Conservation (phyloP, 2,888 invertebrate genomes). For the Sycophila texana region DNA sequence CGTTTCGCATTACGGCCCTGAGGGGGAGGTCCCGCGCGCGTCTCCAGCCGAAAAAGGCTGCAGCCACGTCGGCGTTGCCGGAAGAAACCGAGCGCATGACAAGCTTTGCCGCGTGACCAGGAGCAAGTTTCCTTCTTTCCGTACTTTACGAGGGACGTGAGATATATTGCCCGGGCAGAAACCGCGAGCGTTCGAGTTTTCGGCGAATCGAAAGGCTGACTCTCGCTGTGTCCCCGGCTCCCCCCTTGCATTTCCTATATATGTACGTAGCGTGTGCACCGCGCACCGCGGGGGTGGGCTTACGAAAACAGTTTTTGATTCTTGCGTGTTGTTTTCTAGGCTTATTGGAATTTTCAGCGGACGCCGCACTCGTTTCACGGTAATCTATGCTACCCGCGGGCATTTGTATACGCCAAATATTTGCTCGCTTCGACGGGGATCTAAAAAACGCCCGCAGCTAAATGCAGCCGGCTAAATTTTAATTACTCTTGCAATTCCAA, state of each 20-base stretch:
- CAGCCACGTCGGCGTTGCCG: not conserved
- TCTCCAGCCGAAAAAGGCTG: conserved; percentile 4
- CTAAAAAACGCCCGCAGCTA: too few species aligned
- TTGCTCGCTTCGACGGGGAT: too few species aligned
- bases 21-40: not conserved
- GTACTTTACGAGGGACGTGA: conserved; percentile 31
- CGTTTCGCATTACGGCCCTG: not conserved
- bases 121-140: not conserved
- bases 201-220: not conserved
- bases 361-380: too few species aligned
- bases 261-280: not conserved
- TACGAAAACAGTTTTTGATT: not conserved
- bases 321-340: not conserved
- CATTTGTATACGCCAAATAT: too few species aligned
- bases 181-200: not conserved
- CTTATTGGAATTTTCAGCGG: too few species aligned
- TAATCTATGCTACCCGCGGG: too few species aligned
- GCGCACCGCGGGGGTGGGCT: not conserved
- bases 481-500: too few species aligned
- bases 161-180: not conserved
- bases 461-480: too few species aligned
- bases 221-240: not conserved
- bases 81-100: too few species aligned
- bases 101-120: not conserved
- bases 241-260: not conserved